phyloP scores from a whole-genome alignment of 2,113 vertebrate genomes.

The Megaleporinus macrocephalus region DNA sequence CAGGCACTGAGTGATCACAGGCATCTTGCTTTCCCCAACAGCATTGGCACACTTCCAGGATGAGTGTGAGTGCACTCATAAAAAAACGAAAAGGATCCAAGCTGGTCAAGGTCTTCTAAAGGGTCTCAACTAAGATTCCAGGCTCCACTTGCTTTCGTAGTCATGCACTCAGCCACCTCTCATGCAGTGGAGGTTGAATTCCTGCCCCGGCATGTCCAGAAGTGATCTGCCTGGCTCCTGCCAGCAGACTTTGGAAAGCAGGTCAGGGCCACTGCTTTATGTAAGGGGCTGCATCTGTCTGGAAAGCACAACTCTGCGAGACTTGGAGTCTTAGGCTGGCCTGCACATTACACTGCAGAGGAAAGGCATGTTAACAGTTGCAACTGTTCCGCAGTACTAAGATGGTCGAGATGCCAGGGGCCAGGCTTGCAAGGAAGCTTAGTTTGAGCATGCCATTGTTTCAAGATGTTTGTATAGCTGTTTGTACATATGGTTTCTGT shows the following conservation, averaged over 20 bases:
- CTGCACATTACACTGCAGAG: not conserved
- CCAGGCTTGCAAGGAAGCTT: not conserved
- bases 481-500: not conserved
- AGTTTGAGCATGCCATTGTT: not conserved
- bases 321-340: not conserved
- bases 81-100: slow-evolving; percentile 8
- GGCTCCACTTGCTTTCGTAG: not conserved
- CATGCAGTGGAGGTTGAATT: not conserved
- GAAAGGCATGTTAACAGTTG: not conserved
- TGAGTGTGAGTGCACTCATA: not conserved
- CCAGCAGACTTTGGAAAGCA: not conserved
- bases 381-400: not conserved
- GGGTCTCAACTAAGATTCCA: slow-evolving; percentile 26
- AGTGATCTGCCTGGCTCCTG: slow-evolving; percentile 8
- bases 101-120: slow-evolving; percentile 22
- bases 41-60: not conserved
- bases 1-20: not conserved
- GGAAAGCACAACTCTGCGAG: slow-evolving; percentile 12
- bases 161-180: slow-evolving; percentile 2
- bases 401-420: not conserved
- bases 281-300: slow-evolving; percentile 10
- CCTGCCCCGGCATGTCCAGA: slow-evolving; percentile 11
- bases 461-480: not conserved
- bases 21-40: not conserved
- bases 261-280: slow-evolving; percentile 27